phyloP scores from a whole-genome alignment of 2,888 invertebrate genomes.

The Emmelina monodactyla region DNA sequence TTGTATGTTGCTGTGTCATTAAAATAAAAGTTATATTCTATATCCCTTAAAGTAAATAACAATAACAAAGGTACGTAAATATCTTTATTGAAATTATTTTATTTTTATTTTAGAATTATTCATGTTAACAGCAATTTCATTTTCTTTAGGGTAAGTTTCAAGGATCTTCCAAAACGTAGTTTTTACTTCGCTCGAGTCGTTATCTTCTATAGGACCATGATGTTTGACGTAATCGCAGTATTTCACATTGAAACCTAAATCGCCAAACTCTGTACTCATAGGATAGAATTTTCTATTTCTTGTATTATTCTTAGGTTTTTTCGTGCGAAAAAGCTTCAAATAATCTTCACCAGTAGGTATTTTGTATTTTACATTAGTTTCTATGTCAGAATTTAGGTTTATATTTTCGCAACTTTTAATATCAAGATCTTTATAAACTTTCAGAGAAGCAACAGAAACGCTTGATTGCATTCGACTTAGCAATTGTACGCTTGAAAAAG shows the following conservation, averaged over 20 bases:
- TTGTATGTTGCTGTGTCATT: no score
- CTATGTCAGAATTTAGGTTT: constrained; percentile 4
- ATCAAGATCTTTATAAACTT: constrained; percentile 43
- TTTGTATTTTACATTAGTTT: constrained; percentile 16
- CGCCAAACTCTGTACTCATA: constrained; percentile 35
- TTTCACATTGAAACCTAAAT: constrained; percentile 38
- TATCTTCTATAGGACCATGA: constrained; percentile 16
- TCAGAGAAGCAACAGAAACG: constrained; percentile 30
- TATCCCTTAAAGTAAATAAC: constrained; percentile 1
- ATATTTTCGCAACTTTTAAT: constrained; percentile 29
- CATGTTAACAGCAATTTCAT: constrained; percentile 19
- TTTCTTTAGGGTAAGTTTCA: constrained; percentile 34
- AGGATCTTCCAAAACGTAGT: constrained; percentile 24
- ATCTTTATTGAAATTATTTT: constrained; percentile 6
- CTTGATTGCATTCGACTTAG: constrained; percentile 22
- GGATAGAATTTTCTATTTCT: constrained; percentile 18
- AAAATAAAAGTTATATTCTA: constrained; percentile 2
- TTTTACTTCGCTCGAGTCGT: constrained; percentile 18
- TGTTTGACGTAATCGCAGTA: constrained; percentile 33
- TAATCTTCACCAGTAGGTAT: constrained; percentile 28
- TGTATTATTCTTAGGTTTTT: constrained; percentile 7
- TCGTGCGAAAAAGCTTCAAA: constrained; percentile 28
- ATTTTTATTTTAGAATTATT: not conserved
- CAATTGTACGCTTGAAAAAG: constrained; percentile 8
- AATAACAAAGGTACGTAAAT: constrained; percentile 3